A percentile compares a stretch with the other conserved stretches of the same genome.
phyloP scores from a whole-genome alignment of 1,140 invertebrate genomes.

The Drosophila funebris region DNA sequence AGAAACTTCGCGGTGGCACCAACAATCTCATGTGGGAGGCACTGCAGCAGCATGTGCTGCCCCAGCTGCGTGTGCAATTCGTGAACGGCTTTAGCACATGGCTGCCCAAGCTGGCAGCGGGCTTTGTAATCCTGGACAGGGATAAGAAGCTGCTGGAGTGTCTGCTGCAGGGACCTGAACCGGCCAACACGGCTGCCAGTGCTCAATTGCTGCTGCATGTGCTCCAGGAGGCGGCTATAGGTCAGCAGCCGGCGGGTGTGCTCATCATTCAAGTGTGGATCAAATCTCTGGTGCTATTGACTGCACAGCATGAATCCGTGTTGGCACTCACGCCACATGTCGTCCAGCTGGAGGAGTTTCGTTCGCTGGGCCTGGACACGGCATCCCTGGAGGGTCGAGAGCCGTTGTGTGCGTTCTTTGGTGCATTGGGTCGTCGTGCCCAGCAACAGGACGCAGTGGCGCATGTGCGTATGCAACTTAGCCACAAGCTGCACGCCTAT shows the following conservation, averaged over 20 bases:
- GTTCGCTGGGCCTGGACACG: conserved; percentile 31
- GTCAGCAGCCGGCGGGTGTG: conserved; percentile 2
- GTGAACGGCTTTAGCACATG: conserved; percentile 54
- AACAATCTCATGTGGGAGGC: conserved; percentile 38
- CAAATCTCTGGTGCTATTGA: conserved; percentile 69
- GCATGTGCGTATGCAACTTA: conserved; percentile 59
- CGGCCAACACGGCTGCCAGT: conserved; percentile 56
- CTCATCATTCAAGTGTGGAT: conserved; percentile 74
- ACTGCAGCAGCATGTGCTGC: conserved; percentile 69
- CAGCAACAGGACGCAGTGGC: conserved; percentile 50
- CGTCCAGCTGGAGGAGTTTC: conserved; percentile 57
- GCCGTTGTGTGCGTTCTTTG: conserved; percentile 72
- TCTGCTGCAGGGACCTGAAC: conserved; percentile 54
- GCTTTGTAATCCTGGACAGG: conserved; percentile 56
- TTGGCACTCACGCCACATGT: conserved; percentile 44
- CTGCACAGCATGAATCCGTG: conserved; percentile 62
- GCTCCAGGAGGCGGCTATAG: conserved; percentile 11
- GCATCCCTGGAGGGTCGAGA: conserved; percentile 60
- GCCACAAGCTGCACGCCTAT: conserved; percentile 71
- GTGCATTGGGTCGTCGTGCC: conserved; percentile 56
- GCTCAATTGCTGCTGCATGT: conserved; percentile 65
- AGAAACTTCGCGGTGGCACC: not conserved
- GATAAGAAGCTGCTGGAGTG: conserved; percentile 29
- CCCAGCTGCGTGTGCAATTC: conserved; percentile 66
- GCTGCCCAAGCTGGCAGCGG: conserved; percentile 70